phyloP scores from a whole-genome alignment of 2,113 vertebrate species.

The Prunella himalayana region DNA sequence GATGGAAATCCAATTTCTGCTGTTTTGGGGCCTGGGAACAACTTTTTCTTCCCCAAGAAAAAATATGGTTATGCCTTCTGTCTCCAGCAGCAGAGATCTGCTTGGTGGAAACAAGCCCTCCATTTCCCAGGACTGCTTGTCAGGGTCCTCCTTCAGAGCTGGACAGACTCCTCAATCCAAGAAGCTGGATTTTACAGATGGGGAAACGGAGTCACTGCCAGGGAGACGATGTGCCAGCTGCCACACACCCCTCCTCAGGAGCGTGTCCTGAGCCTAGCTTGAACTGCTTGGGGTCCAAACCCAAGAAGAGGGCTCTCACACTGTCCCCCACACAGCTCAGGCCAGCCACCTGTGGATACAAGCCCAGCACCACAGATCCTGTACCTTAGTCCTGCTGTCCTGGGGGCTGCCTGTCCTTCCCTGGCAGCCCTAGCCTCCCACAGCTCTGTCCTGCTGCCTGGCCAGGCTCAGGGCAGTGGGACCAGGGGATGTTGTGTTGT shows the following conservation, averaged over 20 bases:
- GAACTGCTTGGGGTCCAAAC: background rate
- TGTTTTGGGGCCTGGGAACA: background rate
- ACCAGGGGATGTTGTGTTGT: constrained; percentile 3
- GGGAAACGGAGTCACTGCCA: background rate
- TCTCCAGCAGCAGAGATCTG: background rate
- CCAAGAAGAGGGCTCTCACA: background rate
- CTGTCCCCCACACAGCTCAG: background rate
- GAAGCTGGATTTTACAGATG: background rate
- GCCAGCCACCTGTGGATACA: fast-evolving
- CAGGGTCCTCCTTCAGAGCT: background rate
- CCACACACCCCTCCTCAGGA: background rate
- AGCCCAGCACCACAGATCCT: background rate
- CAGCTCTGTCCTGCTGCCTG: background rate
- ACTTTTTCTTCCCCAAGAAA: background rate
- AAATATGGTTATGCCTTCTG: background rate
- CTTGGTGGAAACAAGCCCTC: background rate
- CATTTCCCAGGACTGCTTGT: fast-evolving
- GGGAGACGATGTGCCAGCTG: fast-evolving
- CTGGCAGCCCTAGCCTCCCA: background rate
- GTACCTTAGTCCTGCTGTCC: constrained; percentile 1
- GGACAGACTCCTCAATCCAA: background rate
- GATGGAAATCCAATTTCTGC: background rate
- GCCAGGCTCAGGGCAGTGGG: background rate
- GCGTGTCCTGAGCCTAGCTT: background rate
- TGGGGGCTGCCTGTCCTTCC: background rate